Conservation (phyloP, 2,113 vertebrate species). For the Laticauda colubrina region DNA sequence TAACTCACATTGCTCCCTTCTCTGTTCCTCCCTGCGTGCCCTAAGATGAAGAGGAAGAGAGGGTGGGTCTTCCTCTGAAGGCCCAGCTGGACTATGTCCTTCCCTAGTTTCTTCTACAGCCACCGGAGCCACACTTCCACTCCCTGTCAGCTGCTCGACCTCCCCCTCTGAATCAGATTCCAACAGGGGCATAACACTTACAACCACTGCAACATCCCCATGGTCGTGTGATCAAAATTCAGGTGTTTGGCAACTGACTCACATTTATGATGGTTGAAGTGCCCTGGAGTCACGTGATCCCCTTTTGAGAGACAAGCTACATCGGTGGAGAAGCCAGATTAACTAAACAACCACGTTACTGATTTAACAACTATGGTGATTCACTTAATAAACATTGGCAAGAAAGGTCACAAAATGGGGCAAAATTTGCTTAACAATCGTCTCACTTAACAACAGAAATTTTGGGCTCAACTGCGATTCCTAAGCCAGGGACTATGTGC, state of each 20-base stretch:
- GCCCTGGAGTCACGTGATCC: accelerated
- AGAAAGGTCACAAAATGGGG: background rate
- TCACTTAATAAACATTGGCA: background rate
- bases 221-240: background rate
- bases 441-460: background rate
- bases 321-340: background rate
- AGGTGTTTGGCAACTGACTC: background rate
- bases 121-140: too few species aligned
- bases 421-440: too few species aligned
- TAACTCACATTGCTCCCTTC: too few species aligned
- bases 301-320: background rate
- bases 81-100: too few species aligned
- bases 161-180: too few species aligned
- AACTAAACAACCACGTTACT: background rate
- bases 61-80: too few species aligned
- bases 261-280: background rate
- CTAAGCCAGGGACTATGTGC: background rate
- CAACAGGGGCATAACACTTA: background rate
- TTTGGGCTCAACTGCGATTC: background rate
- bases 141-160: too few species aligned
- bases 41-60: too few species aligned
- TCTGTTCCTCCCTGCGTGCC: too few species aligned
- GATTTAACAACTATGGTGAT: background rate
- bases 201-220: background rate
- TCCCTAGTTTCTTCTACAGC: too few species aligned